These are phyloP conservation scores for Sphaerodactylus townsendi DNA, from an alignment of 2,113 vertebrate species.

Conservation along the genomic window DNA sequence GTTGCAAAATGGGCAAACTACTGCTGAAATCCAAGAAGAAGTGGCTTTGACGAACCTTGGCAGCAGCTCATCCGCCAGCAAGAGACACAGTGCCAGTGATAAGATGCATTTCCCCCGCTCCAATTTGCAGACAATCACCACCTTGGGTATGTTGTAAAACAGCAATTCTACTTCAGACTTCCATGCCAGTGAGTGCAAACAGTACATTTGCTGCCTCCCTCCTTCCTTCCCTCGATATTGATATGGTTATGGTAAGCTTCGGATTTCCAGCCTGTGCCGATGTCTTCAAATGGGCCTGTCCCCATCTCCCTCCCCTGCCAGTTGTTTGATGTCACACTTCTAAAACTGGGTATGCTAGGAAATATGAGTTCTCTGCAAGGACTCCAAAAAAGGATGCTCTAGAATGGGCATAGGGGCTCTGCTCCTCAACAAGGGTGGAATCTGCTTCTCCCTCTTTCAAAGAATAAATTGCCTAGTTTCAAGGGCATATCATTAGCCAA, in stretches of 20 bases:
- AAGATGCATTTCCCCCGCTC: conserved; percentile 88
- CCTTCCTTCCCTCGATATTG: not conserved
- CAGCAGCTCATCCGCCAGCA: conserved; percentile 80
- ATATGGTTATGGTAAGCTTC: no score
- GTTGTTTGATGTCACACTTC: not conserved
- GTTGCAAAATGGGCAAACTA: conserved; percentile 91
- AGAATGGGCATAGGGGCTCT: no score
- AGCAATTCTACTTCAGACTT: not conserved
- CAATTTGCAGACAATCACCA: conserved; percentile 92
- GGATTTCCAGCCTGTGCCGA: not conserved
- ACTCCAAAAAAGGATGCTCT: no score
- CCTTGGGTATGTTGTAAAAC: conserved; percentile 79
- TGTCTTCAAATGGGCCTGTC: no score
- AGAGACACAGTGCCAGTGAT: conserved; percentile 87
- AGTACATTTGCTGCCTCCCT: no score
- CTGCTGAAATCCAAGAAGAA: conserved; percentile 93
- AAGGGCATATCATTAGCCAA: no score
- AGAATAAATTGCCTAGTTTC: no score
- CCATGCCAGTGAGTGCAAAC: not conserved
- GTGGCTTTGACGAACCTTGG: conserved; percentile 89
- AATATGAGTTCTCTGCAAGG: no score
- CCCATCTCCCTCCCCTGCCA: not conserved
- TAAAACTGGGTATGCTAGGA: no score
- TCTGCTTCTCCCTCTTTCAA: no score
- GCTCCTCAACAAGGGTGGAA: no score